Base-by-base conservation (phyloP, 2,888 invertebrate species). In the Caenorhabditis imperialis region DNA sequence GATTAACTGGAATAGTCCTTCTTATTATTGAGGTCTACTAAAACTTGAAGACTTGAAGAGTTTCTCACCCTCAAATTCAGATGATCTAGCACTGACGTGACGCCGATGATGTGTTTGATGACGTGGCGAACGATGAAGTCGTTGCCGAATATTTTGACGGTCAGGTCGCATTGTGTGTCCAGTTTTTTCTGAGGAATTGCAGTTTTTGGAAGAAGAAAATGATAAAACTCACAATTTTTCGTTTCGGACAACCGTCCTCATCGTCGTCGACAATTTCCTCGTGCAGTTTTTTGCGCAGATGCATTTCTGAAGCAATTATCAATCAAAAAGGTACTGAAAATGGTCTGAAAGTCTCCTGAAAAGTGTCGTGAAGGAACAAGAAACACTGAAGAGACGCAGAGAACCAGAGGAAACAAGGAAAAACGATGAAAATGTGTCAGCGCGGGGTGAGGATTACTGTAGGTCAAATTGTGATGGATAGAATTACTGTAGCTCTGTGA, bases 261-360 rank as follows among this genome's bases (percentile, higher is more conserved):
- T 63, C 63, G 37, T 20, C 63, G 27, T 65, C 65, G 50, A 57
- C 48, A 27, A 57, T 40, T 18, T 37, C 65, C 7, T 65, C 65
- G 50, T 57, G 65, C 65, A 65, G 44, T 57, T 65, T 65, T 54
- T 55, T 65, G 50, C 65, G 55, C 30, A 47, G 65, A 40, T 40
- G 55, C 65, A 65, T 65, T 38, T 48, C 44, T 42, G 47, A 10
- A 30, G n/a, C n/a, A n/a, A n/a, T n/a, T n/a, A n/a, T n/a, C n/a
- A n/a, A n/a, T n/a, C n/a, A n/a, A n/a, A n/a, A n/a, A n/a, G n/a
- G n/a, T n/a, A n/a, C n/a, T n/a, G n/a, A n/a, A n/a, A n/a, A n/a
- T n/a, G n/a, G n/a, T n/a, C n/a, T n/a, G 33, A 37, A 37, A 37
- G n/a, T 37, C 12, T 12, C 3, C 12, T 12, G n/a, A 37, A 37